These are phyloP conservation scores for Irena cyanogastra DNA, from an alignment of 2,113 vertebrate species.

Conservation along the genomic window DNA sequence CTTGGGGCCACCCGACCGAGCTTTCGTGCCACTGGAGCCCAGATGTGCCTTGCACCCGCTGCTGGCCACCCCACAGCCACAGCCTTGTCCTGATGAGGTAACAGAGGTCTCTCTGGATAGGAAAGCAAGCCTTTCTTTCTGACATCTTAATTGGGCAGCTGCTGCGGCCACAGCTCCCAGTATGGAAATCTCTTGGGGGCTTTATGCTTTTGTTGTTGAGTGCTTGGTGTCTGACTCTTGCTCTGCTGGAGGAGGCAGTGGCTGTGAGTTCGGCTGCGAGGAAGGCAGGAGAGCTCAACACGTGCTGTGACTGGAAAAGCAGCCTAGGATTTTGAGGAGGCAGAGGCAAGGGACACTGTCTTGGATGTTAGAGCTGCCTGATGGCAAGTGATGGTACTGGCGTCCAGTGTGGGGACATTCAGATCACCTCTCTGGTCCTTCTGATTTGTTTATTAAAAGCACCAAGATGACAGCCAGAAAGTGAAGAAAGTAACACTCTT, in stretches of 20 bases:
- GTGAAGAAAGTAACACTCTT: not conserved
- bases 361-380: not conserved
- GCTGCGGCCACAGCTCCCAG: not conserved
- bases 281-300: not conserved
- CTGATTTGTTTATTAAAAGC: not conserved
- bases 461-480: not conserved
- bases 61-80: not conserved
- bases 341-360: not conserved
- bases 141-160: not conserved
- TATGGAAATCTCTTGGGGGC: not conserved
- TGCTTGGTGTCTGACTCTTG: not conserved
- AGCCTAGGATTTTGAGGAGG: not conserved
- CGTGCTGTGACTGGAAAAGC: not conserved
- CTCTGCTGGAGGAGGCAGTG: not conserved
- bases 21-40: rapidly evolving
- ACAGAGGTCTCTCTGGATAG: not conserved
- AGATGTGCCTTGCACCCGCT: rapidly evolving
- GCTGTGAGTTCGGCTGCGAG: not conserved
- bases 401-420: not conserved
- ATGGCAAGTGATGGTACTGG: not conserved
- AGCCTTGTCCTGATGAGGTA: not conserved
- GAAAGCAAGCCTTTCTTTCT: not conserved
- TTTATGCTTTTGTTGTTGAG: not conserved
- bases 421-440: not conserved
- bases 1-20: not conserved